Evolutionary conservation across 2,888 invertebrate species (phyloP).

Genomic region (Drosophila engyochracea): DNA sequence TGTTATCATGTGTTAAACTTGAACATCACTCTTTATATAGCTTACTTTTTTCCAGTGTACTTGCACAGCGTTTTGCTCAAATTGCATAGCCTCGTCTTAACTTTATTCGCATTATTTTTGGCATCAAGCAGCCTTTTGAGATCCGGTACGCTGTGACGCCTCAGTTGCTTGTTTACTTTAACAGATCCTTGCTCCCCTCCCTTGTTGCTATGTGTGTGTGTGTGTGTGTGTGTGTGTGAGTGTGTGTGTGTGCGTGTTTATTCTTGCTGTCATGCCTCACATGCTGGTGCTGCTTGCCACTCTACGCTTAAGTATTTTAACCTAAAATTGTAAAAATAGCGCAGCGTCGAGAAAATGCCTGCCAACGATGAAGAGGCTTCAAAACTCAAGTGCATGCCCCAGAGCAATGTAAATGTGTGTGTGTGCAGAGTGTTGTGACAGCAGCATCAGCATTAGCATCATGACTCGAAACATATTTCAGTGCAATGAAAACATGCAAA

Average conservation of each 20-base stretch:
- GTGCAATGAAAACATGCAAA: conserved; percentile 12
- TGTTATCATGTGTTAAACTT: not conserved
- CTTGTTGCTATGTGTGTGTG: conserved; percentile 11
- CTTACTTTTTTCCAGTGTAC: conserved; percentile 17
- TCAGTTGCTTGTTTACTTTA: conserved; percentile 37
- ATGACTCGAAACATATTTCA: not conserved
- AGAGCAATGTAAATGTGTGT: conserved; percentile 39
- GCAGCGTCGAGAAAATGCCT: conserved; percentile 57
- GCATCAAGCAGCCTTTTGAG: conserved; percentile 73
- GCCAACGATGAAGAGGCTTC: conserved; percentile 35
- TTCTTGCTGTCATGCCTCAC: conserved; percentile 36
- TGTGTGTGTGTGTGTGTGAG: conserved; percentile 12
- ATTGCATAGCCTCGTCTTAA: conserved; percentile 40
- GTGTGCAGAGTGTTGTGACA: conserved; percentile 5
- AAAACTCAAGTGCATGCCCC: conserved; percentile 63
- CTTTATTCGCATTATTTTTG: conserved; percentile 67
- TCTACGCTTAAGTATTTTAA: conserved; percentile 73
- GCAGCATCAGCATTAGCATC: conserved; percentile 5
- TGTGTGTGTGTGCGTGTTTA: conserved; percentile 30
- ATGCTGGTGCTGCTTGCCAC: conserved; percentile 30
- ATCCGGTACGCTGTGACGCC: conserved; percentile 64
- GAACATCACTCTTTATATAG: not conserved
- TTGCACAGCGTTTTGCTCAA: conserved; percentile 29
- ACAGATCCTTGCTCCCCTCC: conserved; percentile 5
- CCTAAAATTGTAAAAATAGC: conserved; percentile 78